Evolutionary conservation across 2,888 invertebrate species (phyloP).

Genomic region (Raillietiella orientalis): DNA sequence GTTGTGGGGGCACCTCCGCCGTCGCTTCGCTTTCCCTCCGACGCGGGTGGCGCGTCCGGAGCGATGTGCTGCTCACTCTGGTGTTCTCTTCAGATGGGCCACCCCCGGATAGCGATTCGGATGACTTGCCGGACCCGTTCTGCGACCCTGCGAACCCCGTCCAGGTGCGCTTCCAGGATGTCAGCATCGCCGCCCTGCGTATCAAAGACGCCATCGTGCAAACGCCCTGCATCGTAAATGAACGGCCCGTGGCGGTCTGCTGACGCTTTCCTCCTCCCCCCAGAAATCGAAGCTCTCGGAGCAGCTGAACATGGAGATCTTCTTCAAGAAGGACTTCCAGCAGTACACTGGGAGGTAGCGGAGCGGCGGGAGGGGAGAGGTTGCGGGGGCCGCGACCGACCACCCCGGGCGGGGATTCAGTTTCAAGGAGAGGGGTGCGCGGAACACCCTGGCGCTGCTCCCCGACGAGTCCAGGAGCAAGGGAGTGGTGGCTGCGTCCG

Average conservation of each 20-base stretch:
- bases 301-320: slow-evolving; percentile 47
- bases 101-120: too few species aligned
- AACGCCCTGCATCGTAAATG: slow-evolving; percentile 52
- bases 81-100: too few species aligned
- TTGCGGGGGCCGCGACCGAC: too few species aligned
- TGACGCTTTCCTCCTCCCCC: slow-evolving; percentile 8
- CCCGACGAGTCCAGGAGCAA: slow-evolving; percentile 28
- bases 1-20: too few species aligned
- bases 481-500: slow-evolving; percentile 71
- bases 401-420: slow-evolving; percentile 22
- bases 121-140: slow-evolving; percentile 19
- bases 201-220: slow-evolving; percentile 47
- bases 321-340: slow-evolving; percentile 70
- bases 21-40: too few species aligned
- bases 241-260: slow-evolving; percentile 1
- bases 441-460: slow-evolving; percentile 45
- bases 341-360: slow-evolving; percentile 74
- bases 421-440: slow-evolving; percentile 77
- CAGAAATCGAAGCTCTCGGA: slow-evolving; percentile 54
- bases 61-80: too few species aligned
- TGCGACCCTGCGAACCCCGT: slow-evolving; percentile 35
- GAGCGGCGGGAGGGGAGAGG: slow-evolving; percentile 7
- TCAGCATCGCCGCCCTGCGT: slow-evolving; percentile 59
- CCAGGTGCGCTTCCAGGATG: slow-evolving; percentile 42
- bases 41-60: too few species aligned